These are phyloP conservation scores for Buteo buteo DNA, from an alignment of 2,113 vertebrate genomes.

Conservation along the genomic window DNA sequence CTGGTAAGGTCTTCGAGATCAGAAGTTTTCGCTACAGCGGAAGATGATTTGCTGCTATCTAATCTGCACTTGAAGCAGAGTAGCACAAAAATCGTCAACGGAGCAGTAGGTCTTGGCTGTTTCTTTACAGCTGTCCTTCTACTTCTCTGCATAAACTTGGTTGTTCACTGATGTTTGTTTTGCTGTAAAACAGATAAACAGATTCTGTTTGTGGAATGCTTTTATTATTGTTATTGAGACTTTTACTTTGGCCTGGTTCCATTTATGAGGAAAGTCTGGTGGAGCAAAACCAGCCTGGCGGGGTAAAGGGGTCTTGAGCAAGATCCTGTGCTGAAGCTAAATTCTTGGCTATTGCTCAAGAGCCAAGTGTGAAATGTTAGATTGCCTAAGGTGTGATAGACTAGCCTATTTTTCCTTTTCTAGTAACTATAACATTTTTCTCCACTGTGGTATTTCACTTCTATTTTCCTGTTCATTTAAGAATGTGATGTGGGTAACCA, in stretches of 20 bases:
- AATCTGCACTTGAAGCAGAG: neutral
- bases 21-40: neutral
- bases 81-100: neutral
- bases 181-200: neutral
- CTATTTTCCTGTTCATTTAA: neutral
- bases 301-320: conserved; percentile 18
- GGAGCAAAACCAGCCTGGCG: conserved; percentile 10
- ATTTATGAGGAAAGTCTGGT: conserved; percentile 26
- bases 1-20: neutral
- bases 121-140: neutral
- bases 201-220: neutral
- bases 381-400: neutral
- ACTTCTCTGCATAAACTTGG: neutral
- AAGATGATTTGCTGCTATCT: neutral
- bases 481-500: neutral
- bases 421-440: neutral
- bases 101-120: neutral
- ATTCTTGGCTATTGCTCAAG: conserved; percentile 17
- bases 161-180: neutral
- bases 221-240: neutral
- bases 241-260: conserved; percentile 9
- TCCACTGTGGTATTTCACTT: neutral
- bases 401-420: neutral
- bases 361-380: neutral
- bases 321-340: neutral